Evolutionary conservation across 1,140 invertebrate genomes (phyloP).

Genomic region (Caenorhabditis tropicalis): DNA sequence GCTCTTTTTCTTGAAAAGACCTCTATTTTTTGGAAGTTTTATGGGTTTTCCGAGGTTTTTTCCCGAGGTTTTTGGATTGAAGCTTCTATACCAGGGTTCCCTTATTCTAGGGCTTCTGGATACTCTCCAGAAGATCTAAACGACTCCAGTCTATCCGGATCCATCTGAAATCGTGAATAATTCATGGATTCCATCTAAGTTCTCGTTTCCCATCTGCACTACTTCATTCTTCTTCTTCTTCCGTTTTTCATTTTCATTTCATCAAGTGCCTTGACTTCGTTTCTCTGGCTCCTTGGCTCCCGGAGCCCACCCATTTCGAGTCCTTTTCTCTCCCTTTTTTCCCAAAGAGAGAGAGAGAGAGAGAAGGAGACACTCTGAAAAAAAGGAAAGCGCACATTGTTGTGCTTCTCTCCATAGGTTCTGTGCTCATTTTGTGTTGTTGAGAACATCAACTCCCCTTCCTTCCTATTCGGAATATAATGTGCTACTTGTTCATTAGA

Average conservation of each 20-base stretch:
- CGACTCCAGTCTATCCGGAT: too few relatives aligned
- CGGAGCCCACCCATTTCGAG: slow-evolving; percentile 23
- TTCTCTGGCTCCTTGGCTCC: slow-evolving; percentile 1
- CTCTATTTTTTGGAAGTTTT: too few relatives aligned
- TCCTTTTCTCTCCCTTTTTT: not conserved
- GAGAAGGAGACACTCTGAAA: not conserved
- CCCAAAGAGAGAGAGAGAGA: not conserved
- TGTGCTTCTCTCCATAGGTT: not conserved
- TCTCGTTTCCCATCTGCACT: not conserved
- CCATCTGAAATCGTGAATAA: too few relatives aligned
- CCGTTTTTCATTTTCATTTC: not conserved
- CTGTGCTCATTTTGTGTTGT: not conserved
- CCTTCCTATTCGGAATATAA: not conserved
- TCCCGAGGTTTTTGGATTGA: not conserved
- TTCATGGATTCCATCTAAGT: too few relatives aligned
- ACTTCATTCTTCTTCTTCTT: not conserved
- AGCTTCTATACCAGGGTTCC: not conserved
- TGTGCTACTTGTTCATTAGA: not conserved
- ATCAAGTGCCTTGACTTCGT: slow-evolving; percentile 18
- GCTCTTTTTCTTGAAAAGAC: not conserved
- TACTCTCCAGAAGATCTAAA: too few relatives aligned
- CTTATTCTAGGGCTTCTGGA: too few relatives aligned
- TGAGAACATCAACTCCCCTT: not conserved
- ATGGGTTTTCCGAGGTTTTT: not conserved
- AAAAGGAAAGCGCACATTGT: not conserved